A percentile compares a stretch with the other conserved stretches of the same genome.
phyloP scores from a whole-genome alignment of 2,888 invertebrate species.

The Epinotia brunnichana region DNA sequence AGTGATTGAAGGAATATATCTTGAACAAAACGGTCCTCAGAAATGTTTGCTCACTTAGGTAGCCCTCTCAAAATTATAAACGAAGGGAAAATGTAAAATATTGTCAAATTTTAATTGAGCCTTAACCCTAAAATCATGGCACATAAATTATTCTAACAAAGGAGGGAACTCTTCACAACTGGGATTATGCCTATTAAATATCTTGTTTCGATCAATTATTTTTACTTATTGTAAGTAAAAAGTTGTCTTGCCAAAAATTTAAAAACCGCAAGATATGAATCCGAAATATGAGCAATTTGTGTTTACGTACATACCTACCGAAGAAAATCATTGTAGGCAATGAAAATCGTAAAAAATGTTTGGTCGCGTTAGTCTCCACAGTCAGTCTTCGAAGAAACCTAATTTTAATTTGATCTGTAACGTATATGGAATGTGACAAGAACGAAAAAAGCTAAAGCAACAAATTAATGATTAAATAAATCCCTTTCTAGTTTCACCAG shows the following conservation, averaged over 20 bases:
- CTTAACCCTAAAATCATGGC: conserved; percentile 80
- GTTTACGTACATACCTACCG: conserved; percentile 69
- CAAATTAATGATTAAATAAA: conserved; percentile 17
- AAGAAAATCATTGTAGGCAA: conserved; percentile 61
- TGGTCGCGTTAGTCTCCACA: conserved; percentile 73
- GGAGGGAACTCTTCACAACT: conserved; percentile 83
- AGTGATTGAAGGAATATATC: conserved; percentile 15
- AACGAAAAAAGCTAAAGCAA: conserved; percentile 56
- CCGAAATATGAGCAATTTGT: conserved; percentile 73
- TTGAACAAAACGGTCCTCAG: conserved; percentile 10
- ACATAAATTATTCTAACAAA: conserved; percentile 80
- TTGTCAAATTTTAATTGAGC: conserved; percentile 75
- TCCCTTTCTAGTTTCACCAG: conserved; percentile 49
- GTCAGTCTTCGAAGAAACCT: conserved; percentile 81
- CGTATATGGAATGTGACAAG: conserved; percentile 73
- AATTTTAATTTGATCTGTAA: conserved; percentile 68
- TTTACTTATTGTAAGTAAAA: conserved; percentile 48
- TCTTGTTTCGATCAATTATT: conserved; percentile 59
- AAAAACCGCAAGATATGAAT: conserved; percentile 61
- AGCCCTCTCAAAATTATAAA: conserved; percentile 30
- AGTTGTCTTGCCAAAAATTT: conserved; percentile 57
- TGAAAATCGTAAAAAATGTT: conserved; percentile 51
- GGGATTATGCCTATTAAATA: conserved; percentile 62
- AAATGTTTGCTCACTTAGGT: conserved; percentile 25
- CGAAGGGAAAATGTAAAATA: conserved; percentile 64